Evolutionary conservation across 2,888 invertebrate genomes (phyloP).

Genomic region (Seira sanloemensis): DNA sequence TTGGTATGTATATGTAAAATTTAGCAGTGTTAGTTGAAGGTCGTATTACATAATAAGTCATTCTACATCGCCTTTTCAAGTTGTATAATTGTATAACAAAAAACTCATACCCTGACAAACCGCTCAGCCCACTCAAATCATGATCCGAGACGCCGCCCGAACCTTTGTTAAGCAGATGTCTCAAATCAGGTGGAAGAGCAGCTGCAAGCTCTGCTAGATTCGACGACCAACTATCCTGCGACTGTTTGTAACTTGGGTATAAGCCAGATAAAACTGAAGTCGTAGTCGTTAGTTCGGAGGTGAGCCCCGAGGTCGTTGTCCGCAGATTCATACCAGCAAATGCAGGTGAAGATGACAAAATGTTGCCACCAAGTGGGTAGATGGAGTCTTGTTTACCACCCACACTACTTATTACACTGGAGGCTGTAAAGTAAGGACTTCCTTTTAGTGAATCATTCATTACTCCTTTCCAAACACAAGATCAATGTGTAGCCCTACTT

Average conservation of each 20-base stretch:
- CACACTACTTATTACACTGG: conserved; percentile 76
- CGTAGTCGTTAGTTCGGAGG: conserved; percentile 73
- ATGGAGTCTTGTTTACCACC: conserved; percentile 74
- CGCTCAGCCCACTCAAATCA: conserved; percentile 69
- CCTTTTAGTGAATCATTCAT: conserved; percentile 15
- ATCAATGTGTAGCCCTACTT: background rate
- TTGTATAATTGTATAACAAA: no score
- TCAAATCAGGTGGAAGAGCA: conserved; percentile 76
- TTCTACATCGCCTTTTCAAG: no score
- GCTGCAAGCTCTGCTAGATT: conserved; percentile 75
- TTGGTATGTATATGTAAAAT: no score
- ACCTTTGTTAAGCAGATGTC: conserved; percentile 75
- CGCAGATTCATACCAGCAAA: conserved; percentile 74
- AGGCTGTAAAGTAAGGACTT: conserved; percentile 74
- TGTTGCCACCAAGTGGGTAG: conserved; percentile 72
- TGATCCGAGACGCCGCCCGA: conserved; percentile 60
- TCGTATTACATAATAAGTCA: no score
- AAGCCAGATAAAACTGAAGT: conserved; percentile 74
- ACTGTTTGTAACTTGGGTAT: conserved; percentile 74
- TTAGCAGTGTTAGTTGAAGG: no score
- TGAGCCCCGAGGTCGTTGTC: conserved; percentile 73
- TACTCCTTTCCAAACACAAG: background rate
- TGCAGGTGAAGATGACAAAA: conserved; percentile 71
- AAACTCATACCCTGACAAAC: conserved; percentile 62
- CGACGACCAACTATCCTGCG: conserved; percentile 73